Conservation (phyloP, 2,888 invertebrate genomes). For the Drosophila pseudotakahashii region DNA sequence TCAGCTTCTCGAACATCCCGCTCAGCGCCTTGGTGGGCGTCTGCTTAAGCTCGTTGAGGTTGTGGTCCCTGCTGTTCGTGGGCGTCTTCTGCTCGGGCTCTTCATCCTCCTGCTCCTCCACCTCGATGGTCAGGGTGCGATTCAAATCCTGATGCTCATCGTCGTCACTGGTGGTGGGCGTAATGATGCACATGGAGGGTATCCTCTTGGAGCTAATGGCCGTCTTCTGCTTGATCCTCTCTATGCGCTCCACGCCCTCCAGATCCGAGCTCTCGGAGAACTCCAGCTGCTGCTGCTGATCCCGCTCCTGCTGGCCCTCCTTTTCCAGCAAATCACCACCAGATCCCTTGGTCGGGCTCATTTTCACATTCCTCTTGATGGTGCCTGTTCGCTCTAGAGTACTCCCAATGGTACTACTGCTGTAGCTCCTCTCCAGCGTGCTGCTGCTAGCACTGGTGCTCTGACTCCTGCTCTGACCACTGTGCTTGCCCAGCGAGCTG, state of each 20-base stretch:
- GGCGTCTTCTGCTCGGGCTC: constrained; percentile 68
- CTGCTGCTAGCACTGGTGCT: constrained; percentile 81
- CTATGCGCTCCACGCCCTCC: constrained; percentile 94
- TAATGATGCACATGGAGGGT: constrained; percentile 96
- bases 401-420: constrained; percentile 81
- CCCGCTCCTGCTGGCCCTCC: constrained; percentile 74
- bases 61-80: constrained; percentile 79
- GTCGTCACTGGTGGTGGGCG: constrained; percentile 92
- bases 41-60: constrained; percentile 82
- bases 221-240: constrained; percentile 93
- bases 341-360: constrained; percentile 75
- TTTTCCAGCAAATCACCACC: constrained; percentile 20
- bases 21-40: constrained; percentile 86
- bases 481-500: constrained; percentile 88
- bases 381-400: constrained; percentile 86
- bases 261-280: constrained; percentile 94
- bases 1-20: constrained; percentile 89
- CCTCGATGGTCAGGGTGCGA: constrained; percentile 85
- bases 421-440: constrained; percentile 84
- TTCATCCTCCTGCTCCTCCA: constrained; percentile 38
- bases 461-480: constrained; percentile 84
- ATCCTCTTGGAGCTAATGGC: constrained; percentile 94
- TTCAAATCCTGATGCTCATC: constrained; percentile 87
- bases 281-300: constrained; percentile 86
- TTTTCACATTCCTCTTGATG: constrained; percentile 85